Base-by-base conservation (phyloP, 2,113 vertebrate genomes). In the Pogonocichla stellata region DNA sequence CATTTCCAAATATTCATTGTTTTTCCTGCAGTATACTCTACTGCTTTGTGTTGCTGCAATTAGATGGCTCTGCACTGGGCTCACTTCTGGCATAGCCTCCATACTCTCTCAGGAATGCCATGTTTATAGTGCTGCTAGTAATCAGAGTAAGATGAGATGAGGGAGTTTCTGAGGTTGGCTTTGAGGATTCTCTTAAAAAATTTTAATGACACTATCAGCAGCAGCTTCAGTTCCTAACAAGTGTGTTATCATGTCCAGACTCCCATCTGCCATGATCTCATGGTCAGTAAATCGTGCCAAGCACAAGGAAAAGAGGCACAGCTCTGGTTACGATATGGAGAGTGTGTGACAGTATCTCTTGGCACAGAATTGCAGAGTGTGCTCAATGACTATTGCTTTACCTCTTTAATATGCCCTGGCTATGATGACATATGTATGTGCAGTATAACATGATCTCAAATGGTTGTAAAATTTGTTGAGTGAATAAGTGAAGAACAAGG, bases 261-360 rank as follows among this genome's bases (percentile, higher is more conserved):
- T 92, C 80, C 90, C 92, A 96, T 92, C 90, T 95, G 93, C 88
- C 93, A 80, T 97, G 85, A 97, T 83, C 90, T 97, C 94, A 96
- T 80, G 85, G 86, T 47, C 79, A 92, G 79, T 16, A 83, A 86
- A 51, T 36, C 0, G 9, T 95, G 92, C 94, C 96, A 96, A 94
- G 90, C 71, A 36, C 45, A 90, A 88, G 82, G 38, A 28, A 62
- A 74, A 70, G 87, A 95, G 90, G 85, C 60, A 86, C 38, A 50
- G 54, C 74, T 91, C 93, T 77, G 66, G 80, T 88, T 94, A 88
- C 0, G 8, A 47, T 90, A 51, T 20, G 47, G 81, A 80, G 94
- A 86, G 71, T 31, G 24, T 83, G 92, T 90, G 92, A 90, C 93
- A 96, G 14, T 92, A 83, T 78, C 67, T 88, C 47, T 93, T 97